These are phyloP conservation scores for Iphiclides podalirius DNA, from an alignment of 2,888 invertebrate species.

Conservation along the genomic window DNA sequence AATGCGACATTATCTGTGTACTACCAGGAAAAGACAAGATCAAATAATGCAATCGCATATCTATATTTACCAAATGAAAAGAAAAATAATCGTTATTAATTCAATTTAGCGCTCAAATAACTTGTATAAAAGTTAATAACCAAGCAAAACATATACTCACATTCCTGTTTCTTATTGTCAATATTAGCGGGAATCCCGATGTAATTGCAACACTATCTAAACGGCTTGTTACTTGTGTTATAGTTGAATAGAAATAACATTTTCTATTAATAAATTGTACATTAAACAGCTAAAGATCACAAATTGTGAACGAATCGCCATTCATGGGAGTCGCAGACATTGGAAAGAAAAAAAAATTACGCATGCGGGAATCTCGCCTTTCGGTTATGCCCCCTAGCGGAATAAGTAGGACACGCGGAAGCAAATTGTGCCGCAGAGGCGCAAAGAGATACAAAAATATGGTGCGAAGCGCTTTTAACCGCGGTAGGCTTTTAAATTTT, in stretches of 20 bases:
- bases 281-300: conserved; percentile 56
- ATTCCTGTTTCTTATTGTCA: conserved; percentile 59
- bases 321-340: conserved; percentile 69
- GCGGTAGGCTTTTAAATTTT: neutral
- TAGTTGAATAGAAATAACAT: conserved; percentile 56
- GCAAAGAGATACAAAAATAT: neutral
- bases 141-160: conserved; percentile 48
- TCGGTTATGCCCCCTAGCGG: conserved; percentile 41
- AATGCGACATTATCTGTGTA: conserved; percentile 29
- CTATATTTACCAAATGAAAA: conserved; percentile 8
- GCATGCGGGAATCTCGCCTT: conserved; percentile 55
- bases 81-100: conserved; percentile 30
- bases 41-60: conserved; percentile 13
- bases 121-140: conserved; percentile 37
- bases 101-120: conserved; percentile 23
- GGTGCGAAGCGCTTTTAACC: neutral
- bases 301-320: conserved; percentile 62
- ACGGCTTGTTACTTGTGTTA: conserved; percentile 58
- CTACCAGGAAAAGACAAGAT: conserved; percentile 4
- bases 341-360: conserved; percentile 54
- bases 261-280: conserved; percentile 64
- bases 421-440: neutral
- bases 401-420: conserved; percentile 18
- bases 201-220: conserved; percentile 66
- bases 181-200: conserved; percentile 50